Base-by-base conservation (phyloP, 2,888 invertebrate genomes). In the Erannis defoliaria region DNA sequence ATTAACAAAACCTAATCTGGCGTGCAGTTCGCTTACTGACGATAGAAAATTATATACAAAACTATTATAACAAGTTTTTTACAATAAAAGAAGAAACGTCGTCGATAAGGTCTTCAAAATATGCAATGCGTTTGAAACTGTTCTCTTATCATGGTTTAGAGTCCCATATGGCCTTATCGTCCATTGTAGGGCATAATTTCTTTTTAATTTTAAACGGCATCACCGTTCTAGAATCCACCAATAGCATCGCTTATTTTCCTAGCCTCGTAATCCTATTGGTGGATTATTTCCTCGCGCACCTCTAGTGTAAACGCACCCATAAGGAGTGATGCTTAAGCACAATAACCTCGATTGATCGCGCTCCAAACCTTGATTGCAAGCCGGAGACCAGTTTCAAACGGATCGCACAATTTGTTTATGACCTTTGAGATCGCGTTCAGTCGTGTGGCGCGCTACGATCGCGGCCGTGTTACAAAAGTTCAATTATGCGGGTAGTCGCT, bases 1-100 rank as follows among this genome's bases (percentile, higher is more conserved):
- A 60, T 76, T 75, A 87, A 85, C 81, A 82, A 82, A 85, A 73
- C 68, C 66, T 62, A 85, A 72, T 69, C 67, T 62, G 74, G 75
- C 71, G 72, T 72, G 73, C 80, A 78, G 72, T 77, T 75, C 80
- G 71, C 73, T 76, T 75, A 51, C 70, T 75, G 64, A 68, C 68
- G 26, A 48, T 78, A 80, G 73, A 80, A 85, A 85, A 82, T 80
- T 90, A 90, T 90, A 84, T 89, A 90, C 88, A 91, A 88, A 89
- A 89, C 86, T 88, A 87, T 77, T 76, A 84, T 73, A 90, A 90
- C 88, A 89, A 88, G n/a, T 37, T 65, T 64, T 53, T 51, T 62
- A 78, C 75, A 80, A 72, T 74, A 77, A 81, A 78, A 71, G 72
- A 70, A 75, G 48, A 64, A 62, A 53, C 61, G 76, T 80, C 81